A percentile compares a stretch with the other conserved stretches of the same genome.
These are phyloP conservation scores for Sylvia atricapilla DNA, from an alignment of 2,113 vertebrate genomes.

Conservation along the genomic window DNA sequence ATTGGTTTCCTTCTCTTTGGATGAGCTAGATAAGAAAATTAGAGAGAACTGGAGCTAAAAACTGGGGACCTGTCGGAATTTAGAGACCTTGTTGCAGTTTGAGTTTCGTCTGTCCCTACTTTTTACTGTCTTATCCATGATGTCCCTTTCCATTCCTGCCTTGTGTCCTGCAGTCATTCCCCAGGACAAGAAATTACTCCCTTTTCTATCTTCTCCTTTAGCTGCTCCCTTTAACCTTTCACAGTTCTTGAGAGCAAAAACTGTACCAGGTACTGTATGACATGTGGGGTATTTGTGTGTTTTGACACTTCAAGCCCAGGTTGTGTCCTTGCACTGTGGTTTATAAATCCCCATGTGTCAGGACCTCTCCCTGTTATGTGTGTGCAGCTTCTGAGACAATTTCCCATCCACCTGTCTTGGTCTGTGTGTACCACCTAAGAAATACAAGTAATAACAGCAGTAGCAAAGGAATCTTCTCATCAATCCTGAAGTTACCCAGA, in stretches of 20 bases:
- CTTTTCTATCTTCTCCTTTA: not conserved
- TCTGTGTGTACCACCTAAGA: not conserved
- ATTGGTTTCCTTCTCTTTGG: not conserved
- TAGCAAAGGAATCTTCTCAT: not conserved
- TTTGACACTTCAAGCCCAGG: not conserved
- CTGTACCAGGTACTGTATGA: accelerated
- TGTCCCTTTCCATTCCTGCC: not conserved
- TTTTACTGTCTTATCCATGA: accelerated
- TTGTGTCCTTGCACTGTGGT: not conserved
- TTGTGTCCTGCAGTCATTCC: not conserved
- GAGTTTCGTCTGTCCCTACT: not conserved
- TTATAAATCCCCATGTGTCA: not conserved
- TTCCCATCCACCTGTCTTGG: not conserved
- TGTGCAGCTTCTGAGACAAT: not conserved
- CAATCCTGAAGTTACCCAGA: not conserved
- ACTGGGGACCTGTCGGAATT: not conserved
- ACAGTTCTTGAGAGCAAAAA: not conserved
- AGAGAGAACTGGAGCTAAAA: not conserved
- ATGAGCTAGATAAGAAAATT: not conserved
- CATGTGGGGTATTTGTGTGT: not conserved
- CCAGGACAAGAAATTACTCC: not conserved
- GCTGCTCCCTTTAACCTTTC: not conserved
- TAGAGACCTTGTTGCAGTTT: not conserved
- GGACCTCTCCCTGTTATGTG: accelerated
- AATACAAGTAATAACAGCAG: not conserved